Conservation (phyloP, 92 coral and sea anemone species). For the Meandrina meandrites region DNA sequence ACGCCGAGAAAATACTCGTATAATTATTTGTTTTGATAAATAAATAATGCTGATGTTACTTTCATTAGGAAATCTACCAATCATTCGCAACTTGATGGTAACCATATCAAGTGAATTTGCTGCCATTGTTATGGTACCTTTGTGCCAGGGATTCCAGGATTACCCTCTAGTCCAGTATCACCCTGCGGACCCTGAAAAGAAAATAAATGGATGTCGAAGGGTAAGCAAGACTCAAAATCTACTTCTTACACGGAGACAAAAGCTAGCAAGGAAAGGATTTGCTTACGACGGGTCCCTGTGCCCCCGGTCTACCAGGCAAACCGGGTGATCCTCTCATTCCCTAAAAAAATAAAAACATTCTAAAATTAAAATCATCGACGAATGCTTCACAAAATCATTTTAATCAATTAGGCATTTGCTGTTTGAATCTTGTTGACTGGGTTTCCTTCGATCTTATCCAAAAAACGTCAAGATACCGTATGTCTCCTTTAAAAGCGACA, state of each 20-base stretch:
- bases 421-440: no score
- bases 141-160: slow-evolving; percentile 40
- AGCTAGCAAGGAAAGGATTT: not conserved
- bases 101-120: not conserved
- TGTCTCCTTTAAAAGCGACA: no score
- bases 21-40: no score
- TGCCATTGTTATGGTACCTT: not conserved
- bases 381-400: not conserved
- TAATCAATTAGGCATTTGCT: no score
- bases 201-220: no score
- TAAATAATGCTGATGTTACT: no score
- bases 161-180: slow-evolving; percentile 19
- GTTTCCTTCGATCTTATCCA: no score
- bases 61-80: not conserved
- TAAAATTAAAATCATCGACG: not conserved
- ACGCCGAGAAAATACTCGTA: no score
- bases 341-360: not conserved
- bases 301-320: slow-evolving; percentile 38
- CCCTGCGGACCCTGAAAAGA: slow-evolving; percentile 38
- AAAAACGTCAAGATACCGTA: no score
- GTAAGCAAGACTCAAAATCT: not conserved
- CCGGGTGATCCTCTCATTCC: slow-evolving; percentile 34
- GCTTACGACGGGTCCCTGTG: slow-evolving; percentile 33
- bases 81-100: not conserved
- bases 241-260: not conserved